phyloP scores from a whole-genome alignment of 2,113 vertebrate genomes.

The Pterophyllum scalare region DNA sequence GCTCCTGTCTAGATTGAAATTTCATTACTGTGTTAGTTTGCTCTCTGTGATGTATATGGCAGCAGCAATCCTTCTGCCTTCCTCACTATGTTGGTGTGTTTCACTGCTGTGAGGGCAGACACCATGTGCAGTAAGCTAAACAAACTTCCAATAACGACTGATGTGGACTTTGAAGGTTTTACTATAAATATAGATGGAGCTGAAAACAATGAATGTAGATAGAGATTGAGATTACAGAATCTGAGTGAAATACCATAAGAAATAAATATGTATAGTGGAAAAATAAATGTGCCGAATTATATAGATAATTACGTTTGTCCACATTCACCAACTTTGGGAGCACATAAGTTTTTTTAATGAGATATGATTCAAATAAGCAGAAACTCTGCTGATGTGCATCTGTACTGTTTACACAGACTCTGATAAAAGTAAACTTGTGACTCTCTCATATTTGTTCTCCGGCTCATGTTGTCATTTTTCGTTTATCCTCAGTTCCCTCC shows the following conservation, averaged over 20 bases:
- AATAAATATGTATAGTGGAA: not conserved
- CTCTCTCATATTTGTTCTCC: not conserved
- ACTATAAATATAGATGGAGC: too few species aligned
- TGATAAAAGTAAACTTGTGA: not conserved
- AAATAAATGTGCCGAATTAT: not conserved
- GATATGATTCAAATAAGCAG: not conserved
- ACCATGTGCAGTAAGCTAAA: not conserved
- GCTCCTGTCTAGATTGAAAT: not conserved
- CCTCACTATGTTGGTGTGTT: not conserved
- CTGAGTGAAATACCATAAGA: not conserved
- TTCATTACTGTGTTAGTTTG: too few species aligned
- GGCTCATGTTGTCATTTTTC: not conserved
- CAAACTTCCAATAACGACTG: not conserved
- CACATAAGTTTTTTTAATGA: not conserved
- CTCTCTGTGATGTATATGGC: not conserved
- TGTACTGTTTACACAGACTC: not conserved
- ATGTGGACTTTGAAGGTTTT: too few species aligned
- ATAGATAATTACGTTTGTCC: not conserved
- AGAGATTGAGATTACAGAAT: not conserved
- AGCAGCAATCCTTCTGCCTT: not conserved
- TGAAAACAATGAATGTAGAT: too few species aligned
- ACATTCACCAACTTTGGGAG: not conserved
- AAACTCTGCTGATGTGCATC: not conserved
- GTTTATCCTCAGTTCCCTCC: conserved; percentile 13
- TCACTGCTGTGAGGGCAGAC: not conserved